Percentiles rank a stretch among this genome's conserved stretches.
phyloP scores from a whole-genome alignment of 2,113 vertebrate species.

The Apus apus region DNA sequence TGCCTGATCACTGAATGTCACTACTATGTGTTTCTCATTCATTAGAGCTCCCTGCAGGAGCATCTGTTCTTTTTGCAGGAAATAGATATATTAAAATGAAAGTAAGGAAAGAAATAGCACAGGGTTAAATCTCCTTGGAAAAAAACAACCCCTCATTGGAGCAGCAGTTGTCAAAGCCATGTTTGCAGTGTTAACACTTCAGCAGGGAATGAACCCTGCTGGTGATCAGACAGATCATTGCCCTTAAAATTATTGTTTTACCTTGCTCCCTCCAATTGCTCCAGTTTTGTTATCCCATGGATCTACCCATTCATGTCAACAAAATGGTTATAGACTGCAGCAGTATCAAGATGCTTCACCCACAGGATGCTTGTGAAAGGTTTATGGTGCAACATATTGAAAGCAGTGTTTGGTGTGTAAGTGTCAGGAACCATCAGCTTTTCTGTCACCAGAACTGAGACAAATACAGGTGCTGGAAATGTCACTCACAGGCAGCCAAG shows the following conservation, averaged over 20 bases:
- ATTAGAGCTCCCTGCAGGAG: background rate
- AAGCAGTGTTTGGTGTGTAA: slow-evolving; percentile 53
- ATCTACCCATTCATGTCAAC: slow-evolving; percentile 57
- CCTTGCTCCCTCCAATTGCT: slow-evolving; percentile 24
- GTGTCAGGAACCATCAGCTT: slow-evolving; percentile 31
- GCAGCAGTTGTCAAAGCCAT: background rate
- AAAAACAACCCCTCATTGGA: background rate
- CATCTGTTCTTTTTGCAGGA: background rate
- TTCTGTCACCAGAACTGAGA: background rate
- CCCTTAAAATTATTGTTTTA: slow-evolving; percentile 65
- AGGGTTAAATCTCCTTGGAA: background rate
- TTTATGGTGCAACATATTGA: background rate
- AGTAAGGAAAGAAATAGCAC: background rate
- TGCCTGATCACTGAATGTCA: background rate
- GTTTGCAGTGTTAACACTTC: background rate
- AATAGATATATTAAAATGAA: background rate
- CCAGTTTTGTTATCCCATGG: slow-evolving; percentile 20
- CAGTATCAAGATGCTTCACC: slow-evolving; percentile 38
- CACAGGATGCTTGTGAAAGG: slow-evolving; percentile 8
- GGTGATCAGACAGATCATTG: background rate
- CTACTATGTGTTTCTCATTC: background rate
- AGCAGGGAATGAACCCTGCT: background rate
- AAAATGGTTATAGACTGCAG: slow-evolving; percentile 56
- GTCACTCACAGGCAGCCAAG: background rate
- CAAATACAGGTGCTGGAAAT: background rate